Evolutionary conservation across 1,140 invertebrate species (phyloP).

Genomic region (Drosophila dunni): DNA sequence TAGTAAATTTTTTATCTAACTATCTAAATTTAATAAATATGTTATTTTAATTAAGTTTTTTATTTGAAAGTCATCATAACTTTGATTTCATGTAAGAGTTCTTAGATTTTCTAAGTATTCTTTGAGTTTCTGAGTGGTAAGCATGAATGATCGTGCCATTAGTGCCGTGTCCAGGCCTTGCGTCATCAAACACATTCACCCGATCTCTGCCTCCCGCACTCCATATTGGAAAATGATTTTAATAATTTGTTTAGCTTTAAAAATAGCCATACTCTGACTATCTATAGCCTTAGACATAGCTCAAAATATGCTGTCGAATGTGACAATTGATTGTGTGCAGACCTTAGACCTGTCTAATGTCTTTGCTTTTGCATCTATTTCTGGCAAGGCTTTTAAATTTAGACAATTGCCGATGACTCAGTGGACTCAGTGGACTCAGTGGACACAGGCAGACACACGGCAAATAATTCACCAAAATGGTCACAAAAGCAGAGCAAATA

Average conservation of each 20-base stretch:
- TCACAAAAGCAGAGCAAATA: constrained; percentile 58
- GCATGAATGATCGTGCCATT: neutral
- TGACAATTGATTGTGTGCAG: constrained; percentile 76
- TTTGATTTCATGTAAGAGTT: too few relatives aligned
- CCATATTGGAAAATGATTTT: neutral
- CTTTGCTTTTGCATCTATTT: constrained; percentile 49
- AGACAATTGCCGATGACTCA: constrained; percentile 64
- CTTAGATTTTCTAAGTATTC: too few relatives aligned
- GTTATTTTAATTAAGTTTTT: too few relatives aligned
- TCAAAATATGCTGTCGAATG: constrained; percentile 78
- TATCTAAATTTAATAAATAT: too few relatives aligned
- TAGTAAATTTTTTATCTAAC: too few relatives aligned
- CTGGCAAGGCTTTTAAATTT: constrained; percentile 57
- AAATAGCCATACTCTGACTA: constrained; percentile 55
- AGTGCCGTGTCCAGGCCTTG: constrained; percentile 1
- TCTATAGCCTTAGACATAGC: constrained; percentile 53
- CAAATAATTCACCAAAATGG: constrained; percentile 50
- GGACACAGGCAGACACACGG: too few relatives aligned
- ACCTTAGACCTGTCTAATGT: constrained; percentile 44
- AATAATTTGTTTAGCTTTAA: constrained; percentile 19
- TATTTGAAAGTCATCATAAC: too few relatives aligned
- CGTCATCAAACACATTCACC: too few relatives aligned
- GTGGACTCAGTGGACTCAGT: neutral
- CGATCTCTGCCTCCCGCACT: too few relatives aligned
- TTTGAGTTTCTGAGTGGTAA: neutral